Conservation (phyloP, 92 coral and sea anemone genomes). For the Blastomussa wellsi region DNA sequence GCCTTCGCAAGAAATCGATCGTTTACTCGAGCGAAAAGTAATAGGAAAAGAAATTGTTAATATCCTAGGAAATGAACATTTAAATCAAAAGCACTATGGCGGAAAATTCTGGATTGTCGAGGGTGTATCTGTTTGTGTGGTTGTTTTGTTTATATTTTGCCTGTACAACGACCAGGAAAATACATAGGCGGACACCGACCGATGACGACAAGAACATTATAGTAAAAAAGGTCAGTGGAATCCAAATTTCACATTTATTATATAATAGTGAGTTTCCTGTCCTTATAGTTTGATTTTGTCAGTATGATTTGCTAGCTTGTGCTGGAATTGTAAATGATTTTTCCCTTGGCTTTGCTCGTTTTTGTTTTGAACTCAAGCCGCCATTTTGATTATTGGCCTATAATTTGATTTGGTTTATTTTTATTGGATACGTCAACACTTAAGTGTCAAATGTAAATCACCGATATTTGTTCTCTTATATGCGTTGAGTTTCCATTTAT, state of each 20-base stretch:
- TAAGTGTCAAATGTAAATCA: not conserved
- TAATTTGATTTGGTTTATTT: not conserved
- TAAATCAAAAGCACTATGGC: constrained; percentile 18
- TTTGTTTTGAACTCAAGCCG: not conserved
- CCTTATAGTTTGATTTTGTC: too few relatives aligned
- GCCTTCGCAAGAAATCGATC: not conserved
- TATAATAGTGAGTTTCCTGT: not conserved
- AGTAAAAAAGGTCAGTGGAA: constrained; percentile 44
- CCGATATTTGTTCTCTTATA: not conserved
- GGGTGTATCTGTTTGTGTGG: not conserved
- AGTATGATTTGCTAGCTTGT: not conserved
- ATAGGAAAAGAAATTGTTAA: not conserved
- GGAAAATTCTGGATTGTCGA: constrained; percentile 10
- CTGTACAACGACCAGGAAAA: constrained; percentile 4
- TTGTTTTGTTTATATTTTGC: constrained; percentile 32
- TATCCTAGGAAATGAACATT: constrained; percentile 19
- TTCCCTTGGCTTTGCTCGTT: not conserved
- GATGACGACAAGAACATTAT: constrained; percentile 31
- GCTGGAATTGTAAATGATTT: not conserved
- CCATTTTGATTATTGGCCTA: constrained; percentile 17
- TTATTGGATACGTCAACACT: not conserved
- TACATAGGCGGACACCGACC: constrained; percentile 25
- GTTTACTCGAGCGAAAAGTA: not conserved
- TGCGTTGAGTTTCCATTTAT: not conserved
- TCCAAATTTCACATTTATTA: not conserved